Base-by-base conservation (phyloP, 2,113 vertebrate species). In the Cnemophilus loriae region DNA sequence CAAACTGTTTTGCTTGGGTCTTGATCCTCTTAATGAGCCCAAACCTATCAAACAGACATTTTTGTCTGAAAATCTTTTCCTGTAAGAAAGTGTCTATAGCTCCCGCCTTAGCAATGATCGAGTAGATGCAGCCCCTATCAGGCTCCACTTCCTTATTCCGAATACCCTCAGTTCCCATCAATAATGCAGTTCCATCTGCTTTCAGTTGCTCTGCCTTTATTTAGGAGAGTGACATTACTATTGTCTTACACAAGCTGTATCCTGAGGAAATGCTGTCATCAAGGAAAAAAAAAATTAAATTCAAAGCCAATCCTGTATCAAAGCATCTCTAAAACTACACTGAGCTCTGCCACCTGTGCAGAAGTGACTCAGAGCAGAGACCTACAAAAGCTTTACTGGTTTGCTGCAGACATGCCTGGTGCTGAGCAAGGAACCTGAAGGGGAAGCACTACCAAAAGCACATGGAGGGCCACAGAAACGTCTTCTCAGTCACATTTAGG, bases 351-450 rank as follows among this genome's bases (percentile, higher is more conserved):
- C 9, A 4, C 8, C 37, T 7, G 11, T 7, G 18, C 1, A 0
- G 21, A 49, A 61, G 35, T 3, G 39, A 24, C 61, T 27, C 56
- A 13, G 74, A 44, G 41, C 13, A 35, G 20, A 59, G 30, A 11
- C 24, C 24, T 28, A 16, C 0, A 0, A 10, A 77, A 53, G 24
- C 35, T 63, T 49, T 15, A 21, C 53, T 7, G 3, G 13, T 6
- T n/a, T n/a, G n/a, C n/a, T n/a, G n/a, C n/a, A n/a, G n/a, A n/a
- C n/a, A n/a, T n/a, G n/a, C n/a, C 53, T 7, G 3, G 13, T 6
- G 10, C 5, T 13, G 7, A 90, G 42, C 32, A n/a, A 16, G 5
- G 18, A 82, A 28, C 35, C 20, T 28, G 12, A 33, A 68, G 23
- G 17, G 13, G 8, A 88, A 82, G 37, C 28, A 37, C 15, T n/a